These are phyloP conservation scores for Cardiocondyla obscurior DNA, from an alignment of 1,140 invertebrate genomes.

Conservation along the genomic window DNA sequence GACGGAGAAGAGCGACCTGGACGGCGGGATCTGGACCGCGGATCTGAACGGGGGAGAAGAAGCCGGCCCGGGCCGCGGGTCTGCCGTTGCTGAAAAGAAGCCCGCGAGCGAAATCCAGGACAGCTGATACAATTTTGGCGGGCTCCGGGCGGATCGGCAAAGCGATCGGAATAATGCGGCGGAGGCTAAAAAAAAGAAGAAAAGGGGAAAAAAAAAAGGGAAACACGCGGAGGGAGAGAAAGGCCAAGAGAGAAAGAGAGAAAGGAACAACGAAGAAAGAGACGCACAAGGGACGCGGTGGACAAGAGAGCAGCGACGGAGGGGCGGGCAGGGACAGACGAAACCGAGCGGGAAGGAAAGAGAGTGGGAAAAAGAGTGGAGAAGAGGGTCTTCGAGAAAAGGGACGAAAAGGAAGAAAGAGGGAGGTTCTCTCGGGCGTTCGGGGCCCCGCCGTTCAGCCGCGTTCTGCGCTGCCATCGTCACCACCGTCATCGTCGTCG, in stretches of 20 bases:
- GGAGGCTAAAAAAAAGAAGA: conserved; percentile 52
- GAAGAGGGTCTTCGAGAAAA: conserved; percentile 38
- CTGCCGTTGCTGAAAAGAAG: conserved; percentile 51
- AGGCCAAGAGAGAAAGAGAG: neutral
- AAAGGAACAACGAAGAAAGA: neutral
- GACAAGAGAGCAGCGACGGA: neutral
- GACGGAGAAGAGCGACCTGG: too few species aligned
- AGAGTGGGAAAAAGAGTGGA: neutral
- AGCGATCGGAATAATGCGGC: conserved; percentile 37
- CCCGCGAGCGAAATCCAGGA: conserved; percentile 74
- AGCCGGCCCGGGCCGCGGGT: conserved; percentile 61
- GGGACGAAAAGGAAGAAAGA: conserved; percentile 60
- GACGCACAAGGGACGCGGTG: conserved; percentile 35
- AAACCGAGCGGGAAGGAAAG: conserved; percentile 1
- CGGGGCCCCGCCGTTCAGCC: neutral
- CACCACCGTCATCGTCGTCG: conserved; percentile 50
- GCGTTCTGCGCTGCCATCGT: conserved; percentile 9
- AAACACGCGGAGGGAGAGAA: neutral
- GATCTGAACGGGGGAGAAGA: conserved; percentile 55
- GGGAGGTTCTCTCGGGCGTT: conserved; percentile 48
- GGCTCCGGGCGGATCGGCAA: conserved; percentile 64
- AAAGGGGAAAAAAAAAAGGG: conserved; percentile 22
- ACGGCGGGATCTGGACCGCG: conserved; percentile 11
- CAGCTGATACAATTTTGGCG: conserved; percentile 84
- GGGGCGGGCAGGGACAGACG: conserved; percentile 8